Evolutionary conservation across 1,140 invertebrate genomes (phyloP).

Genomic region (Bathynomus jamesi): DNA sequence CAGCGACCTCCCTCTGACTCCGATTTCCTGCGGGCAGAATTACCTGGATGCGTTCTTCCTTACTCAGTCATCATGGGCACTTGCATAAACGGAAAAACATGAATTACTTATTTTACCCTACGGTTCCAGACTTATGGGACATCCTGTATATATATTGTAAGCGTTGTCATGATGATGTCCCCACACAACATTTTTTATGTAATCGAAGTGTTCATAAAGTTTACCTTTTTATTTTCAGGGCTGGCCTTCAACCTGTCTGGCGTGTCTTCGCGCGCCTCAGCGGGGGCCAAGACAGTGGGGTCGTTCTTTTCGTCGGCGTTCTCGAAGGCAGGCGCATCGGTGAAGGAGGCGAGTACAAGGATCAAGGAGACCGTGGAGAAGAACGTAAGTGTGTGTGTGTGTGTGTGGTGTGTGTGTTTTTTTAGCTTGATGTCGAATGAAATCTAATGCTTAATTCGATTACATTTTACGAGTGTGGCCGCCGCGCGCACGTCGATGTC

Average conservation of each 20-base stretch:
- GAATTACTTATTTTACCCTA: too few relatives aligned
- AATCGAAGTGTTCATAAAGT: neutral
- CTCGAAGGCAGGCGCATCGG: conserved; percentile 26
- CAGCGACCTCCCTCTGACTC: too few relatives aligned
- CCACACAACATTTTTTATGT: too few relatives aligned
- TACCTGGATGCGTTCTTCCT: too few relatives aligned
- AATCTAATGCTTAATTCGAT: neutral
- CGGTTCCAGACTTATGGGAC: too few relatives aligned
- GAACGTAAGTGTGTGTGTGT: conserved; percentile 20
- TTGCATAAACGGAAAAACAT: neutral
- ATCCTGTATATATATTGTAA: too few relatives aligned
- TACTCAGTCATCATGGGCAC: too few relatives aligned
- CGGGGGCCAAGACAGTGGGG: conserved; percentile 28
- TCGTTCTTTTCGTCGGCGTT: conserved; percentile 34
- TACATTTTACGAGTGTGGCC: neutral
- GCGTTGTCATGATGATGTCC: too few relatives aligned
- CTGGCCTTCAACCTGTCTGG: conserved; percentile 32
- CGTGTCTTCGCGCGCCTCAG: conserved; percentile 27
- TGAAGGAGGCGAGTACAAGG: conserved; percentile 14
- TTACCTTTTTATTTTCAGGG: conserved; percentile 12
- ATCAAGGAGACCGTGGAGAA: conserved; percentile 19
- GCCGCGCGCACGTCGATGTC: too few relatives aligned
- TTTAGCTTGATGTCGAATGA: neutral
- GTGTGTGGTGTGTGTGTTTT: too few relatives aligned
- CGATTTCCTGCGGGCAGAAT: too few relatives aligned